Evolutionary conservation across 2,888 invertebrate genomes (phyloP), one percentile per base, ranked within the genome.

Genomic region (Galerucella nymphaeae): DNA sequence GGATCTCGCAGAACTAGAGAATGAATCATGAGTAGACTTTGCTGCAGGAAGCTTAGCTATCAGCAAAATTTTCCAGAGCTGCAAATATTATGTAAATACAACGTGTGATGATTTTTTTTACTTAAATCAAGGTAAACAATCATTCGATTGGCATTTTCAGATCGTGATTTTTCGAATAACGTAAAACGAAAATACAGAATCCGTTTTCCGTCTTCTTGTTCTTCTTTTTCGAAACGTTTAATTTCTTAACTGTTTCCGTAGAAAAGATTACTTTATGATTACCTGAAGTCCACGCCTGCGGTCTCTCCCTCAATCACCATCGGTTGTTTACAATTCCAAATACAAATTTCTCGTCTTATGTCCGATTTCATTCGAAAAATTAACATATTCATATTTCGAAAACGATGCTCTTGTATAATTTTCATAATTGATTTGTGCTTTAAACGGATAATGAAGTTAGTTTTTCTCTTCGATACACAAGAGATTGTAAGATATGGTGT

Each of bases 371-470:
- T 61, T 70, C 38, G 23, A 55, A 66, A 66, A 71, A 76, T 76
- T 72, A 74, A 58, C 76, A 76, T 76, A 69, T 68, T 72, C 59
- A 70, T 68, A 70, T 68, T 66, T 73, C 55, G 58, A 70, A 65
- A 74, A 66, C 66, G 72, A 30, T 65, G 48, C 66, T 69, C 69
- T 75, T 66, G 66, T 66, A 70, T 71, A 76, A 76, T 73, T 72
- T 72, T 74, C 71, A 74, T 74, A 74, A 74, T 74, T 74, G 71
- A 71, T 74, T 74, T 71, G 74, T 61, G 66, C 55, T 70, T 62
- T 73, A 70, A 70, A 66, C 41, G 70, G 73, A 62, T 73, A 73
- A 73, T 73, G 45, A 45, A 66, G 67, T 61, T 48, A 23, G 59
- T 67, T 67, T 67, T 67, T 50, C 61, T 48, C n/a, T 38, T 9